Conservation (phyloP, 2,113 vertebrate species). For the Ictalurus punctatus region DNA sequence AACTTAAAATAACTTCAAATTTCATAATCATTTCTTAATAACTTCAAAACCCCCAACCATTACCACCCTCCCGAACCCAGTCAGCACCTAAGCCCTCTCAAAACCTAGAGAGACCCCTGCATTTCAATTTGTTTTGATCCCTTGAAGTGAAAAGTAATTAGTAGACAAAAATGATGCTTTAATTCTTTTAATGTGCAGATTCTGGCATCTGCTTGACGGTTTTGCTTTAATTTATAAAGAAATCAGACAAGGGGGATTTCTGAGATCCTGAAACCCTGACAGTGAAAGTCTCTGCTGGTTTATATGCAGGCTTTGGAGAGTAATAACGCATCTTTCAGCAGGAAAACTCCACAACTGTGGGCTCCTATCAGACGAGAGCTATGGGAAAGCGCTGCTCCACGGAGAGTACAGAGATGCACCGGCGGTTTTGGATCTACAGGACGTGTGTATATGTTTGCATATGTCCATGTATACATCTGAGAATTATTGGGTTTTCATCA, state of each 20-base stretch:
- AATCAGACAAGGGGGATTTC: constrained; percentile 18
- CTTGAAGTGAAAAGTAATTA: background rate
- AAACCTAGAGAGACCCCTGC: too few species aligned
- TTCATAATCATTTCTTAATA: too few species aligned
- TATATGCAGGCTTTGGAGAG: constrained; percentile 18
- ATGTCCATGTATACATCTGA: constrained; percentile 16
- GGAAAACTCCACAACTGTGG: constrained; percentile 17
- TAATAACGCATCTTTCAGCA: constrained; percentile 25
- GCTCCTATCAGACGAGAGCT: constrained; percentile 33
- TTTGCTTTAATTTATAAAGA: constrained; percentile 21
- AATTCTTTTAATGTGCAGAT: background rate
- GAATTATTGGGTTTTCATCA: constrained; percentile 20
- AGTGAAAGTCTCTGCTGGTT: constrained; percentile 27
- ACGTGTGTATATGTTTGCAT: constrained; percentile 14
- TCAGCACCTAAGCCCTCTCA: too few species aligned
- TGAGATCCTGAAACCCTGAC: background rate
- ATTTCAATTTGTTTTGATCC: background rate
- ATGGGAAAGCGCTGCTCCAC: constrained; percentile 28
- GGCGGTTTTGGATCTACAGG: constrained; percentile 18
- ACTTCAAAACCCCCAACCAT: too few species aligned
- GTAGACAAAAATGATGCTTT: background rate
- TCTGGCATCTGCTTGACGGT: background rate
- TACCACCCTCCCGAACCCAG: too few species aligned
- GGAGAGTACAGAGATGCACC: constrained; percentile 7
- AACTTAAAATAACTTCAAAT: too few species aligned